Base-by-base conservation (phyloP, 2,888 invertebrate genomes). In the Drosophila paranaensis region DNA sequence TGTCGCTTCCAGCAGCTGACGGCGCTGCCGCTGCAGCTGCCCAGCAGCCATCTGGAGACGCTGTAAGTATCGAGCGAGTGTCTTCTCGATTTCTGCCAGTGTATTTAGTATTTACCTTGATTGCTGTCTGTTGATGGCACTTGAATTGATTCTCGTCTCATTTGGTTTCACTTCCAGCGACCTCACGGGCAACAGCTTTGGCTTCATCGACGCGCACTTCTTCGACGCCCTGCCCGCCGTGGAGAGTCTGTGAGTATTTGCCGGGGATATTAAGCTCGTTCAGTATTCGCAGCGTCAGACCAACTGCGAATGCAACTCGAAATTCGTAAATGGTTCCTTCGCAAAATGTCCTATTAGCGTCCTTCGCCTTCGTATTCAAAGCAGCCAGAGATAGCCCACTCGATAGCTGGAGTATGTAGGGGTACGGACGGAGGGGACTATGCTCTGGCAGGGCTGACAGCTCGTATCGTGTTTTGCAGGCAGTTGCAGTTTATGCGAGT, bases 121-220 rank as follows among this genome's bases (percentile, higher is more conserved):
- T 33, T 37, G 3, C 2, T 13, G 6, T 33, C 2, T 13, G 6
- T 33, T 63, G 1, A 42, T 43, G 20, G 10, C 27, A 45, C 46
- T 58, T 53, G 46, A 64, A 61, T 60, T 64, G 37, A 35, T 25
- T 46, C 14, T 4, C 27, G 11, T 53, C 20, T 13, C 27, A 3
- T 40, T 35, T 30, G 16, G 10, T 42, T 51, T 40, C 45, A 67
- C 64, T 68, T 30, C 27, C 77, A 94, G 94, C 39, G 94, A 94
- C 81, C 91, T 94, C 37, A 93, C 93, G 2, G 93, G 93, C 45
- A 94, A 94, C 76, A 89, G 84, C 65, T 94, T 94, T 76, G 83
- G 90, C 37, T 72, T 78, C 40, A 77, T 94, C 46, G 86, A 89
- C 33, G 82, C 81, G 33, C 77, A 87, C 6, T 91, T 92, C 66